Evolutionary conservation across 1,140 invertebrate genomes (phyloP), one percentile per base, ranked within the genome.

Genomic region (Hyles euphorbiae): DNA sequence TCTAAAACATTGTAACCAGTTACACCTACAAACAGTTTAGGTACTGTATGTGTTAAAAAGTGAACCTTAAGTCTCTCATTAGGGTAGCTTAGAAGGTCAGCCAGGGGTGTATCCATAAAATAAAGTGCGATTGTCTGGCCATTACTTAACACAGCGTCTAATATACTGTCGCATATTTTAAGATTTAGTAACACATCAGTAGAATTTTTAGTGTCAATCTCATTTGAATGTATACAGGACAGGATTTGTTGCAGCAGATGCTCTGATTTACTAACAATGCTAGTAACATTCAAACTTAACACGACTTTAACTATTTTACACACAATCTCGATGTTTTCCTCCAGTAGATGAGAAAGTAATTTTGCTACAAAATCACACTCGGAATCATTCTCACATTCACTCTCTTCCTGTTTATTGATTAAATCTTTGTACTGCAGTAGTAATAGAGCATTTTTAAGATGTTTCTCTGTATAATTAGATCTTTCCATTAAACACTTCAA

Each of bases 191-290:
- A 36, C 22, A 53, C 56, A 49, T 53, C 66, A 9, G 57, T 60
- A 46, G 40, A 49, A 45, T 54, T 60, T 1, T 54, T 44, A 33
- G 33, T 33, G 32, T 63, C 11, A n/a, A 8, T 58, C 3, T 59
- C 2, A 43, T 46, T 50, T 53, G 34, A n/a, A 52, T 73, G 66
- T 33, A 82, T 68, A 51, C 70, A 59, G 12, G 53, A 62, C 2
- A 88, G 10, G 12, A 88, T 72, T 64, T 88, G 83, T 53, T 86
- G 85, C n/a, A 88, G 34, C 50, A 88, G 69, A 71, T 88, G 83
- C 67, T 88, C 82, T 3, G 79, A 76, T 60, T 88, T 86, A 56
- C 65, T 65, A 1, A 73, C 56, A 43, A 85, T 56, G 22, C 60
- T 74, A n/a, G 52, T 72, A 7, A 63, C 60, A 46, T 82, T 77